Percentiles rank a stretch among this genome's conserved stretches.
These are phyloP conservation scores for Drosophila yakuba DNA, from an alignment of 1,140 invertebrate genomes.

Conservation along the genomic window DNA sequence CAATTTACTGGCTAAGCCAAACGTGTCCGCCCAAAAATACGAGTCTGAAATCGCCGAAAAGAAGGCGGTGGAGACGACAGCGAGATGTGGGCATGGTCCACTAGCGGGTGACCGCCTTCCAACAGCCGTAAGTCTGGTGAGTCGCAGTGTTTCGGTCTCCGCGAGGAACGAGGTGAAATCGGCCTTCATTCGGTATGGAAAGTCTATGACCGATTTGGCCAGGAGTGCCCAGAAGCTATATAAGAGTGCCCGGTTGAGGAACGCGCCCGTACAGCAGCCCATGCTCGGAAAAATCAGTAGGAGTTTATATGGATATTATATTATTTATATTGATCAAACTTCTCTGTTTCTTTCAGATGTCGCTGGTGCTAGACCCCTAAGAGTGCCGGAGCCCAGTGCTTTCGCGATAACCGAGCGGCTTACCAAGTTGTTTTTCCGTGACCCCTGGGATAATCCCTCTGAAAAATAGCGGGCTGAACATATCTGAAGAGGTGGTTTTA, in stretches of 20 bases:
- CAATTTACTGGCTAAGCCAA: background rate
- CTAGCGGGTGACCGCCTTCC: background rate
- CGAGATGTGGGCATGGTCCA: background rate
- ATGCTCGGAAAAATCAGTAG: background rate
- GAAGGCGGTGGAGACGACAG: background rate
- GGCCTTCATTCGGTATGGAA: background rate
- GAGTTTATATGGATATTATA: no score
- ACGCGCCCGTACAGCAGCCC: background rate
- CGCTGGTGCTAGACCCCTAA: background rate
- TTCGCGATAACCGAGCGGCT: background rate
- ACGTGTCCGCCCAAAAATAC: background rate
- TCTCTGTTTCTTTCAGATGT: background rate
- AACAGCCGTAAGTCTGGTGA: background rate
- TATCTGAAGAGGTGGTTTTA: no score
- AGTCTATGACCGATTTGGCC: slow-evolving; percentile 4
- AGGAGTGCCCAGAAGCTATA: background rate
- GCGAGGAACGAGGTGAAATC: background rate
- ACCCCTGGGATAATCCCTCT: background rate
- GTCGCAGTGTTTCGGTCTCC: background rate
- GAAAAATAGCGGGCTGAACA: background rate
- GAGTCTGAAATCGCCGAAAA: background rate
- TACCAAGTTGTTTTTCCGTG: background rate
- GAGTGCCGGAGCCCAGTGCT: no score
- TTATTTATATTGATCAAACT: no score
- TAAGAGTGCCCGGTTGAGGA: background rate